Percentiles rank a stretch among this genome's conserved stretches.
Evolutionary conservation across 2,113 vertebrate species (phyloP).

Genomic region (Poecile atricapillus): DNA sequence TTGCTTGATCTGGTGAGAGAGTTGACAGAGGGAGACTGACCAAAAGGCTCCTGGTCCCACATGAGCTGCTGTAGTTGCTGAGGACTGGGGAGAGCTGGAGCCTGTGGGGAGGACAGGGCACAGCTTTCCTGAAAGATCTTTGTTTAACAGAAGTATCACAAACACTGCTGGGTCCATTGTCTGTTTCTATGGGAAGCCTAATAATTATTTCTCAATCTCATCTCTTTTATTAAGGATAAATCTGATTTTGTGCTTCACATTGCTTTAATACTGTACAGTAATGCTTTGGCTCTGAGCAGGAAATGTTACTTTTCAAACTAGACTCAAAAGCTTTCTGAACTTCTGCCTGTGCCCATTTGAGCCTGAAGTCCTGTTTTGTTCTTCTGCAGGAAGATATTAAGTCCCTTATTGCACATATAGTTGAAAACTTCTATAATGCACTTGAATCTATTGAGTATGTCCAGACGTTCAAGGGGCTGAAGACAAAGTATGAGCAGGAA

Average conservation of each 20-base stretch:
- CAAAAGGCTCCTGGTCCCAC: background rate
- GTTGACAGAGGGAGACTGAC: background rate
- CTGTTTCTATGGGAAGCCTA: background rate
- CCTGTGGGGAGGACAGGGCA: background rate
- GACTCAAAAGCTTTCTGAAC: background rate
- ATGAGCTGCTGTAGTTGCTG: background rate
- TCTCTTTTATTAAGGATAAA: background rate
- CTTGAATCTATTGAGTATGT: constrained; percentile 98
- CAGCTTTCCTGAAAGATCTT: background rate
- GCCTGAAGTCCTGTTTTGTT: constrained; percentile 41
- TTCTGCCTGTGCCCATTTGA: background rate
- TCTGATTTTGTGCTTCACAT: background rate
- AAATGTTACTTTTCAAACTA: background rate
- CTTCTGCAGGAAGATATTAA: constrained; percentile 92
- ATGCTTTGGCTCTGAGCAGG: background rate
- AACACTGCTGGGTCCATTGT: background rate
- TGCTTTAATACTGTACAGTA: background rate
- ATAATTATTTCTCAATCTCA: background rate
- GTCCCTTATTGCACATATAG: constrained; percentile 96
- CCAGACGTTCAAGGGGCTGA: constrained; percentile 98
- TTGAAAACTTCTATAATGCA: constrained; percentile 98
- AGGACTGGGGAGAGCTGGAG: background rate
- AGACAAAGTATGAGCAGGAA: constrained; percentile 96
- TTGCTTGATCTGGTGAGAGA: background rate
- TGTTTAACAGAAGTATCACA: background rate